Conservation (phyloP, 2,888 invertebrate species). For the Asteroscopus sphinx region DNA sequence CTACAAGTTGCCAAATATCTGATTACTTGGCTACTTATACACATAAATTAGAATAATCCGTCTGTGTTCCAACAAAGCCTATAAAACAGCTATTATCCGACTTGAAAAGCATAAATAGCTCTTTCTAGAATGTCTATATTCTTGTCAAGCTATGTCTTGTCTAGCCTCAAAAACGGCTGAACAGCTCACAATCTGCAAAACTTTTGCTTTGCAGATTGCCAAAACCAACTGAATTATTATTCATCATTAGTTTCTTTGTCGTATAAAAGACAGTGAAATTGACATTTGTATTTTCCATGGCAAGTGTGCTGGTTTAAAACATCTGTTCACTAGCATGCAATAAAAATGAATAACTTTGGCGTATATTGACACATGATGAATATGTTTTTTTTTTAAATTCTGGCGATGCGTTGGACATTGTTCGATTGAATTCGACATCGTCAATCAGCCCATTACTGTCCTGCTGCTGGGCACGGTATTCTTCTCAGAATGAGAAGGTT, state of each 20-base stretch:
- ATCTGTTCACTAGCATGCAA: neutral
- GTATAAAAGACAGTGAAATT: conserved; percentile 11
- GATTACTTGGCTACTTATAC: conserved; percentile 22
- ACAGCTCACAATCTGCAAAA: too few relatives aligned
- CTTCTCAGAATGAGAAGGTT: too few relatives aligned
- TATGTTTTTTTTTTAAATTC: too few relatives aligned
- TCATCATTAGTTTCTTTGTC: conserved; percentile 20
- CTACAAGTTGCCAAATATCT: conserved; percentile 2
- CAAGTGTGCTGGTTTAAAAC: conserved; percentile 1
- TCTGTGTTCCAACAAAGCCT: conserved; percentile 7
- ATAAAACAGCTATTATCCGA: neutral
- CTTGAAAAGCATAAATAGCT: conserved; percentile 1
- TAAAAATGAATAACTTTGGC: neutral
- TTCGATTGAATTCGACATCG: too few relatives aligned
- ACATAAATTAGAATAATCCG: conserved; percentile 35
- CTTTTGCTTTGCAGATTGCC: too few relatives aligned
- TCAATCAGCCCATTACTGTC: too few relatives aligned
- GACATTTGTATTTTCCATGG: conserved; percentile 9
- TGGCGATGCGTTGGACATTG: too few relatives aligned
- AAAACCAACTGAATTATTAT: conserved; percentile 11
- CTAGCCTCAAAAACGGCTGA: conserved; percentile 17
- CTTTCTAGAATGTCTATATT: conserved; percentile 11
- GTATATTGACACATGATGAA: neutral
- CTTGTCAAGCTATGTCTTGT: conserved; percentile 13
- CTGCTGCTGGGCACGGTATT: too few relatives aligned